These are phyloP conservation scores for Lytechinus pictus DNA, from an alignment of 35 echinoderm and acorn worm species.

Conservation along the genomic window DNA sequence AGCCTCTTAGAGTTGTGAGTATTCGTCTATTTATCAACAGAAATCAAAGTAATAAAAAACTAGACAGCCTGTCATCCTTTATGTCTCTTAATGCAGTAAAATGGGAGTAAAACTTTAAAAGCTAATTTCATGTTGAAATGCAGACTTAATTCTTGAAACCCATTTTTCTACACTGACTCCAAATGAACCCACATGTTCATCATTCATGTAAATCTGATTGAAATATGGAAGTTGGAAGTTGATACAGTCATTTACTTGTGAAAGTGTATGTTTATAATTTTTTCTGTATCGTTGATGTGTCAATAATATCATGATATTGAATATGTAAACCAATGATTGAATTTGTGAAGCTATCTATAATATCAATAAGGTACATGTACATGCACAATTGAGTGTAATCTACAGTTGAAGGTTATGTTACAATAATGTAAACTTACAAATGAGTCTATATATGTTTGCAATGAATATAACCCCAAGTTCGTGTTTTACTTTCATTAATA, in stretches of 20 bases:
- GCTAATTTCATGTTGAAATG: too few relatives aligned
- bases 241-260: neutral
- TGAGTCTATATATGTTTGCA: too few relatives aligned
- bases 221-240: neutral
- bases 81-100: too few relatives aligned
- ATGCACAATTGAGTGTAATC: too few relatives aligned
- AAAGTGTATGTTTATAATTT: neutral
- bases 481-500: too few relatives aligned
- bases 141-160: neutral
- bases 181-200: neutral
- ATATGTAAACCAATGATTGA: neutral
- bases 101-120: too few relatives aligned
- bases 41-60: neutral
- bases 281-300: neutral
- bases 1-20: slow-evolving; percentile 1
- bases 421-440: too few relatives aligned
- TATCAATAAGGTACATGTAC: too few relatives aligned
- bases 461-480: too few relatives aligned
- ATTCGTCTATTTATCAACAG: neutral
- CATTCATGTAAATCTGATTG: neutral
- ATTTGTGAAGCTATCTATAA: neutral
- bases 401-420: too few relatives aligned
- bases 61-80: neutral
- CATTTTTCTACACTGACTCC: neutral
- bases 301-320: neutral